These are phyloP conservation scores for Rousettus leschenaultii DNA, from an alignment of 2,113 vertebrate genomes.

Conservation along the genomic window DNA sequence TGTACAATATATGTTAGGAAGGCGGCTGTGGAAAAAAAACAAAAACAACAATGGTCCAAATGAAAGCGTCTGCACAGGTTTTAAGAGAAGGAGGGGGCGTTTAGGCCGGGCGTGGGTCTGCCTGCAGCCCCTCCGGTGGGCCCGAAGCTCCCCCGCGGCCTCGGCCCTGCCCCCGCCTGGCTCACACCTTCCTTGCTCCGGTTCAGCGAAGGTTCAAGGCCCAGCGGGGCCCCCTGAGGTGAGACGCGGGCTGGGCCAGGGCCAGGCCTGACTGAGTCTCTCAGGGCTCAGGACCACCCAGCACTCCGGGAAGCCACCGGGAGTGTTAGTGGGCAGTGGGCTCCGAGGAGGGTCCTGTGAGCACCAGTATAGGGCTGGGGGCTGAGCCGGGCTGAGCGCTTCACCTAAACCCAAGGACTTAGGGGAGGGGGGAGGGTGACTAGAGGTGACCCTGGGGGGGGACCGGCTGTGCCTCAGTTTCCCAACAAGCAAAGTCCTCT, in stretches of 20 bases:
- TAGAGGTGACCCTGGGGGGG: too few species aligned
- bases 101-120: background rate
- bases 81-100: too few species aligned
- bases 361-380: background rate
- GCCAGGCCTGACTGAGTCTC: background rate
- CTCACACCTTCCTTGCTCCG: background rate
- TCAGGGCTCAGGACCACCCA: background rate
- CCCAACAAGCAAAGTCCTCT: background rate
- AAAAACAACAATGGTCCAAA: too few species aligned
- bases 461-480: background rate
- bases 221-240: rapidly evolving
- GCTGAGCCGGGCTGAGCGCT: background rate
- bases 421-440: background rate
- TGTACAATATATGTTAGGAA: background rate
- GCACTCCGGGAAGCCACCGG: background rate
- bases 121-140: background rate
- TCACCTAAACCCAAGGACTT: background rate
- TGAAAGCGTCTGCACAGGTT: background rate
- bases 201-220: background rate
- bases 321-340: background rate
- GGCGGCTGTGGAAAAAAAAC: too few species aligned
- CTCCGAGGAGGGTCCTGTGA: background rate
- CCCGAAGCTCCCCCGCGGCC: rapidly evolving
- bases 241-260: background rate
- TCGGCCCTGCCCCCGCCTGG: background rate